Base-by-base conservation (phyloP, 2,797 vertebrate species). In the Labeo calbasu region DNA sequence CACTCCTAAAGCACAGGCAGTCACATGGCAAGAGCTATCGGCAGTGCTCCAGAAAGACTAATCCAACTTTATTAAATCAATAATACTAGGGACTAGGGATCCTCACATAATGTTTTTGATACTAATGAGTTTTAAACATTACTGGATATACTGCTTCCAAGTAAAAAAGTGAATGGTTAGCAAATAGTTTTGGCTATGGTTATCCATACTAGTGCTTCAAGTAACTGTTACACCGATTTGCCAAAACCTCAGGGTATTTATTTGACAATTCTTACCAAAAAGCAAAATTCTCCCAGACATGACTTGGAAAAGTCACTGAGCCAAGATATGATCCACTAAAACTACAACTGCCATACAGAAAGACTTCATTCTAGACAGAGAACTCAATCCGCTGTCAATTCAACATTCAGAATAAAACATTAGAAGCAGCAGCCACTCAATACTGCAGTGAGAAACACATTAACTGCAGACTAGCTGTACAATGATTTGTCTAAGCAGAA, bases 21-120 rank as follows among this genome's bases (percentile, higher is more conserved):
- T 79, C 59, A 65, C 77, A 78, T 65, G 76, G 76, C 23, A 63
- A 61, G 76, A 61, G n/a, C 76, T 13, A 55, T 68, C 8, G 2
- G 28, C 65, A 23, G 19, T 46, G 50, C 13, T 43, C 50, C 66
- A 23, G 59, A 79, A 13, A 5, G 48, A 25, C 65, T 48, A 43
- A 81, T 72, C 68, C 23, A 81, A 70, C 23, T 81, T 48, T 70
- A 70, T 46, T 50, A 73, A 63, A 83, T 83, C 72, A 66, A 17
- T 25, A 32, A 32, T 32, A 32, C 28, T 63, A 63, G 40, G 61
- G 40, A 81, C 76, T 46, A 61, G 5, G 23, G 53, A 78, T 63
- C 1, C 76, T 48, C 55, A 46, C 12, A 57, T 40, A 23, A 6
- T 13, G 32, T n/a, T 57, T 73, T 77, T 43, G 15, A 77, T 23